These are phyloP conservation scores for Meloidogyne exigua DNA, from an alignment of 1,140 invertebrate genomes.

Conservation along the genomic window DNA sequence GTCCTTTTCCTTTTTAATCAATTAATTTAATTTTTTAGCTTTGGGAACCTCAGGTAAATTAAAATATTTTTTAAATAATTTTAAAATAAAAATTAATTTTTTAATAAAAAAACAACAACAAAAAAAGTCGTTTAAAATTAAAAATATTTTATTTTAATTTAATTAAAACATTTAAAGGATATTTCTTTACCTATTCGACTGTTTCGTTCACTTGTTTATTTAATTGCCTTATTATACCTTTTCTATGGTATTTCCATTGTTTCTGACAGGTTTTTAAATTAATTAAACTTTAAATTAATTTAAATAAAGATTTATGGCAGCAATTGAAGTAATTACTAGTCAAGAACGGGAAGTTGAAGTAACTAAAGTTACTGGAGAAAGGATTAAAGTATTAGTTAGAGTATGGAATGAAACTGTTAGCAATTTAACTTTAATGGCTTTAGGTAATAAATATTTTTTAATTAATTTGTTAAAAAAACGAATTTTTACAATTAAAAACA, in stretches of 20 bases:
- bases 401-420: conserved; percentile 69
- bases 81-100: no score
- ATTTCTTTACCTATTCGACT: conserved; percentile 26
- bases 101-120: no score
- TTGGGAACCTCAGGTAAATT: not conserved
- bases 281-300: not conserved
- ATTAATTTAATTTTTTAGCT: not conserved
- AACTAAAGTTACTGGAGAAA: conserved; percentile 64
- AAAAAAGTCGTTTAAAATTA: no score
- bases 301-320: conserved; percentile 74
- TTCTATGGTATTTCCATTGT: conserved; percentile 68
- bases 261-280: conserved; percentile 63
- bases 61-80: not conserved
- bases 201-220: conserved; percentile 57
- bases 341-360: conserved; percentile 68
- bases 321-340: conserved; percentile 98
- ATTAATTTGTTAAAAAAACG: conserved; percentile 21
- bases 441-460: conserved; percentile 56
- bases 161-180: conserved; percentile 28
- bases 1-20: conserved; percentile 63
- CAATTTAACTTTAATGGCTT: conserved; percentile 68
- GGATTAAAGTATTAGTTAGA: conserved; percentile 64
- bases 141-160: not conserved
- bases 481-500: conserved; percentile 18
- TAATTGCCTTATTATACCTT: conserved; percentile 65